Percentiles rank a stretch among this genome's conserved stretches.
phyloP scores from a whole-genome alignment of 2,888 invertebrate species.

The Caenorhabditis wallacei region DNA sequence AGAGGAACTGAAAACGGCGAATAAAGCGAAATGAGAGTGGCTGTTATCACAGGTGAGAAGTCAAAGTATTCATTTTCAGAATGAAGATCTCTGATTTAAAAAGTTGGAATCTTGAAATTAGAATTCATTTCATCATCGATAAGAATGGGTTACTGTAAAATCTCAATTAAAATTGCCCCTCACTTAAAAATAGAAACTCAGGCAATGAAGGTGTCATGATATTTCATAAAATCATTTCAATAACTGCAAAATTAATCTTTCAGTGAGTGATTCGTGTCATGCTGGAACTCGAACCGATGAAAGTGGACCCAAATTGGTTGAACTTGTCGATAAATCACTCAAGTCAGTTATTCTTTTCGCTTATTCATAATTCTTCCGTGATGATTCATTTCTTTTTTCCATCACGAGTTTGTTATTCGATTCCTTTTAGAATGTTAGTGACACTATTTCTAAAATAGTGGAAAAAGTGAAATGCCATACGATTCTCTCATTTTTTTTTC shows the following conservation, averaged over 20 bases:
- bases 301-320: constrained; percentile 75
- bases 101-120: background rate
- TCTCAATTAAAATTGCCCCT: too few species aligned
- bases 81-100: constrained; percentile 27
- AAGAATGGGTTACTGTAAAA: too few species aligned
- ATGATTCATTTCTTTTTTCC: constrained; percentile 40
- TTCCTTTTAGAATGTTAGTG: constrained; percentile 30
- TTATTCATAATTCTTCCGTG: background rate
- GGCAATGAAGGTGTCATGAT: too few species aligned
- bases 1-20: constrained; percentile 23
- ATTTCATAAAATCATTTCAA: too few species aligned
- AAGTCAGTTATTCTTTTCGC: constrained; percentile 5
- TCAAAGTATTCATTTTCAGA: constrained; percentile 30
- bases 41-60: constrained; percentile 56
- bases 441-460: constrained; percentile 21
- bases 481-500: constrained; percentile 58
- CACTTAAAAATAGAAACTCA: too few species aligned
- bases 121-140: background rate
- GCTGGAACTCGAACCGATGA: constrained; percentile 70
- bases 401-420: constrained; percentile 48
- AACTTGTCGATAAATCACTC: constrained; percentile 59
- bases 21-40: constrained; percentile 48
- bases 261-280: constrained; percentile 76
- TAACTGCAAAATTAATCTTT: too few species aligned
- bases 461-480: constrained; percentile 40